Evolutionary conservation across 2,888 invertebrate genomes (phyloP).

Genomic region (Torymus auratus): DNA sequence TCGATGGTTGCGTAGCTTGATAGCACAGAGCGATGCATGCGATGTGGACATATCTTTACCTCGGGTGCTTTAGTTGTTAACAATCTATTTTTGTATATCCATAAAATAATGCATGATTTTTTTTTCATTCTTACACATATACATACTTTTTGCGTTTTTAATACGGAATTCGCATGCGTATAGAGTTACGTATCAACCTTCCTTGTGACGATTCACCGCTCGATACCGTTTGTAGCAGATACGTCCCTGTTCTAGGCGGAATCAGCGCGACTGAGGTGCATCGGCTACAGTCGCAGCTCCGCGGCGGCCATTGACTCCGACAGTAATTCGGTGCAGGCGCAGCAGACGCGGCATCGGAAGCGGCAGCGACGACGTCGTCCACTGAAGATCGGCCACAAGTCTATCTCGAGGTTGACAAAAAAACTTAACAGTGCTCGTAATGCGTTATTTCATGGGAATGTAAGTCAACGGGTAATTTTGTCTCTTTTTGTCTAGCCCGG

Average conservation of each 20-base stretch:
- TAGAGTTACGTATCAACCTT: neutral
- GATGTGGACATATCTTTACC: too few species aligned
- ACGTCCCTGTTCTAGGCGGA: slow-evolving; percentile 59
- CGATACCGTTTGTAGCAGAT: slow-evolving; percentile 59
- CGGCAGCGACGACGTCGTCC: slow-evolving; percentile 54
- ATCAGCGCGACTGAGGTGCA: slow-evolving; percentile 26
- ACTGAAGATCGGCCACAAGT: slow-evolving; percentile 44
- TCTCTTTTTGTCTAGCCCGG: slow-evolving; percentile 71
- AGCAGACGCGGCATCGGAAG: slow-evolving; percentile 55
- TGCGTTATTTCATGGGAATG: neutral
- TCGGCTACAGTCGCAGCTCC: slow-evolving; percentile 38
- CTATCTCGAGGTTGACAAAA: slow-evolving; percentile 43
- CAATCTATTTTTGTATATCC: too few species aligned
- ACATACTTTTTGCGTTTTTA: too few species aligned
- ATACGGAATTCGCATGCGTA: too few species aligned
- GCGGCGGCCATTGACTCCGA: slow-evolving; percentile 50
- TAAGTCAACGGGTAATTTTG: neutral
- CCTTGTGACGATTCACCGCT: slow-evolving; percentile 31
- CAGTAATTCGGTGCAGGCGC: slow-evolving; percentile 48
- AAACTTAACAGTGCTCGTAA: neutral
- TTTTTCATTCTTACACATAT: too few species aligned
- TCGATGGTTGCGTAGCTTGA: too few species aligned
- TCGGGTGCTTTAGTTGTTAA: too few species aligned
- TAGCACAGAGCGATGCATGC: too few species aligned
- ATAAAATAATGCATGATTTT: too few species aligned